Evolutionary conservation across 2,113 vertebrate genomes (phyloP).

Genomic region (Ctenodactylus gundi): DNA sequence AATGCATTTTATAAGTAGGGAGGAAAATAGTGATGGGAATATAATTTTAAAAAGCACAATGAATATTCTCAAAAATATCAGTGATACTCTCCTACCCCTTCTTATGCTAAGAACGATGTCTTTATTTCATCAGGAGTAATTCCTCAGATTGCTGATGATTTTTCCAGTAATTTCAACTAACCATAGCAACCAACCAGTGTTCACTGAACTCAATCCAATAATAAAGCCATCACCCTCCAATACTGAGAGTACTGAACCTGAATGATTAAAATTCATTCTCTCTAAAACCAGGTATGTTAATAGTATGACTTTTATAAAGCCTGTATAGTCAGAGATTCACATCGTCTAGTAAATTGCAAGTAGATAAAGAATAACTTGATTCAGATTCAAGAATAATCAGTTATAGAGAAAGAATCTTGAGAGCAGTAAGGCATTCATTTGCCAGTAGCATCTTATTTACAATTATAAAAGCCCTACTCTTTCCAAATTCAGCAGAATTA

Average conservation of each 20-base stretch:
- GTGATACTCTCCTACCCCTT: not conserved
- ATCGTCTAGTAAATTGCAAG: not conserved
- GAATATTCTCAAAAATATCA: not conserved
- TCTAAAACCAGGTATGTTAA: not conserved
- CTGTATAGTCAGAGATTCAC: not conserved
- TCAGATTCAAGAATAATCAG: not conserved
- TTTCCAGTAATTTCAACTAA: not conserved
- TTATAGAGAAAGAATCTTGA: not conserved
- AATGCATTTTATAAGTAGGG: conserved; percentile 41
- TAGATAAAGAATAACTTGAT: not conserved
- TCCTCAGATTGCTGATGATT: not conserved
- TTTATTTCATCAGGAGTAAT: not conserved
- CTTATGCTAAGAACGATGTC: not conserved
- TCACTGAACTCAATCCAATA: not conserved
- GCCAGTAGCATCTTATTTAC: not conserved
- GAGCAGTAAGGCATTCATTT: not conserved
- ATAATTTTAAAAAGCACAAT: not conserved
- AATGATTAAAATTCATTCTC: not conserved
- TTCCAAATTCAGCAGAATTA: not conserved
- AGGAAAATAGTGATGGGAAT: conserved; percentile 26
- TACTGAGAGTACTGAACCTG: not conserved
- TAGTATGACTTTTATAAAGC: not conserved
- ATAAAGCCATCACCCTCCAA: not conserved
- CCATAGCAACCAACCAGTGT: not conserved
- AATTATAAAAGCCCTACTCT: not conserved